Evolutionary conservation across 2,797 vertebrate species (phyloP), one percentile per base, ranked within the genome.

Genomic region (Apodemus agrarius): DNA sequence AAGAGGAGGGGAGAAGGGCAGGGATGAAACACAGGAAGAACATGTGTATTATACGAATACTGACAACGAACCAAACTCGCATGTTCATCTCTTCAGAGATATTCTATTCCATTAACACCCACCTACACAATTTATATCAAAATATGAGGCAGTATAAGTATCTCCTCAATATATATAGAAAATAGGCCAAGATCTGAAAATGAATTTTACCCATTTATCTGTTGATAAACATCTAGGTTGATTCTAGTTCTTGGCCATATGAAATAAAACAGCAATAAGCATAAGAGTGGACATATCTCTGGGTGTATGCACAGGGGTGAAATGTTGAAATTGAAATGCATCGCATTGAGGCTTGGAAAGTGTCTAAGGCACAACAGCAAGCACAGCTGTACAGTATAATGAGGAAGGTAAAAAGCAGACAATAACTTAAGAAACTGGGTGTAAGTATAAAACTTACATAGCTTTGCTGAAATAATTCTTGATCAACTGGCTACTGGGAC

Each of bases 101-200:
- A 34, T 29, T 22, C n/a, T 87, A n/a, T 74, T 17, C 94, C 49
- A 83, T 65, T 91, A 80, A 63, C 67, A 92, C 1, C 9, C 61
- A 81, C 22, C 5, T 24, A 80, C 85, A 52, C 10, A 75, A 79
- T 3, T 65, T 34, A 26, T 81, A 69, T 52, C 74, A 80, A 75
- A 59, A n/a, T 79, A 16, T 74, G 54, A 40, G n/a, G 88, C 8
- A 89, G 17, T 92, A 6, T 54, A 67, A 79, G 49, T 40, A 82
- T 76, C 4, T 91, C 37, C 37, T 84, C 74, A 74, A 49, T n/a
- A 3, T 4, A 67, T 69, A 89, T 69, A 89, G 12, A 40, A 10
- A 90, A 29, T 85, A 85, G 59, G 12, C 5, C 52, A 93, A 81
- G n/a, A 21, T 78, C 82, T 94, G 52, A 93, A 93, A 90, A 88